Percentiles rank a stretch among this genome's conserved stretches.
Conservation (phyloP, 2,888 invertebrate genomes). For the Lasius fuliginosus region DNA sequence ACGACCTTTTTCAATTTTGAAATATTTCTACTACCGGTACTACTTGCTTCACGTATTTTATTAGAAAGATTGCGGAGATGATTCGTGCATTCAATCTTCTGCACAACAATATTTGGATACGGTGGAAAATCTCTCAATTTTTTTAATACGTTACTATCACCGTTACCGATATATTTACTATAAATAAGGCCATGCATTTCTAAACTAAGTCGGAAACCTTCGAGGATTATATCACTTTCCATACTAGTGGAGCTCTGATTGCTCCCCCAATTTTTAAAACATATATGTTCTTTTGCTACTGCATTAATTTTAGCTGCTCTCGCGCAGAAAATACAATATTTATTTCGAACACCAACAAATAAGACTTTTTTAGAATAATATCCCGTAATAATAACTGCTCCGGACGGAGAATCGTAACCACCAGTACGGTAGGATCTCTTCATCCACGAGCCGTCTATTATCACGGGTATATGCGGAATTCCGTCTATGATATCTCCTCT, state of each 20-base stretch:
- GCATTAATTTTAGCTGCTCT: too few relatives aligned
- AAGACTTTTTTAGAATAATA: not conserved
- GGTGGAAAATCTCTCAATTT: too few relatives aligned
- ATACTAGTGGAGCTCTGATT: too few relatives aligned
- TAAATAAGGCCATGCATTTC: too few relatives aligned
- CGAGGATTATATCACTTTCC: too few relatives aligned
- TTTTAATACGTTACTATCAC: too few relatives aligned
- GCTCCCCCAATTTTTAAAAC: too few relatives aligned
- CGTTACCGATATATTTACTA: too few relatives aligned
- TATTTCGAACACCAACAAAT: not conserved
- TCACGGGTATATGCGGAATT: not conserved
- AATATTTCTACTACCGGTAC: not conserved
- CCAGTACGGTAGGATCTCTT: conserved; percentile 23
- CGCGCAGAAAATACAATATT: not conserved
- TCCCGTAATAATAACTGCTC: not conserved
- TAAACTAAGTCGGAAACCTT: too few relatives aligned
- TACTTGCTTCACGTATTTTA: not conserved
- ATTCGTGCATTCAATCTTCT: not conserved
- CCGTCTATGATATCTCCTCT: not conserved
- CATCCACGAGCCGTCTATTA: conserved; percentile 24
- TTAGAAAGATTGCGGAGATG: not conserved
- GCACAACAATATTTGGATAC: not conserved
- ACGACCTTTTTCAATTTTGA: not conserved
- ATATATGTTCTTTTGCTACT: too few relatives aligned
- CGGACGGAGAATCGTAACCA: conserved; percentile 3